Conservation (phyloP, 2,797 vertebrate species). For the Xiphophorus birchmanni region DNA sequence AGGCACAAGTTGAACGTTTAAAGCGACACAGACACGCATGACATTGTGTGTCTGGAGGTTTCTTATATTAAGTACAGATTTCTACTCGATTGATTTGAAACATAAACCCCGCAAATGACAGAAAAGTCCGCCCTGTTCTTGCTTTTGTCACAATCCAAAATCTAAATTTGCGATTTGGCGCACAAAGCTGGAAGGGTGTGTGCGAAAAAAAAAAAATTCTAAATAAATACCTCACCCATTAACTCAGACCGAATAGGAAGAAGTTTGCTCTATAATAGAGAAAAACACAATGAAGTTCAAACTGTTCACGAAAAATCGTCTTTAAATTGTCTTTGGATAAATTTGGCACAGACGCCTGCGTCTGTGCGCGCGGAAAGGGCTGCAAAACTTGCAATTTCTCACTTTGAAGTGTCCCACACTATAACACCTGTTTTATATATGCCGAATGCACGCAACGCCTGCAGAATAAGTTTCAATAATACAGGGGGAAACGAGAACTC, state of each 20-base stretch:
- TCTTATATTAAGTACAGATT: conserved; percentile 21
- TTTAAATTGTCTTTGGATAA: conserved; percentile 32
- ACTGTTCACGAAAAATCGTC: conserved; percentile 15
- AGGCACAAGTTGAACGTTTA: conserved; percentile 50
- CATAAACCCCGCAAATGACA: neutral
- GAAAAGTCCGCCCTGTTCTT: conserved; percentile 1
- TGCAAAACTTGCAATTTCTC: conserved; percentile 63
- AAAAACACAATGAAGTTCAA: conserved; percentile 10
- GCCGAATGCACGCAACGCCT: conserved; percentile 52
- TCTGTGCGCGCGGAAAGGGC: conserved; percentile 41
- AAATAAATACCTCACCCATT: conserved; percentile 27
- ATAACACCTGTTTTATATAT: conserved; percentile 74
- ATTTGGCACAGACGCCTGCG: conserved; percentile 36
- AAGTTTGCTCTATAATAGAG: conserved; percentile 43
- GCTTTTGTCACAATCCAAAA: neutral
- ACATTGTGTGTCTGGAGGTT: conserved; percentile 31
- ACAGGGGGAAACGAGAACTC: conserved; percentile 14
- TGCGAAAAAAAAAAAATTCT: neutral
- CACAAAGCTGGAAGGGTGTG: conserved; percentile 16
- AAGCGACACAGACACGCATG: conserved; percentile 51
- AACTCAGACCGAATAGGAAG: conserved; percentile 30
- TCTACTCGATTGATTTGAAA: neutral
- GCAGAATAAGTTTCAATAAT: conserved; percentile 38
- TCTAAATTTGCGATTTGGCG: conserved; percentile 1
- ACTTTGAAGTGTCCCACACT: conserved; percentile 61